phyloP scores from a whole-genome alignment of 2,888 invertebrate species.

The Lepidocyrtoides sp. region DNA sequence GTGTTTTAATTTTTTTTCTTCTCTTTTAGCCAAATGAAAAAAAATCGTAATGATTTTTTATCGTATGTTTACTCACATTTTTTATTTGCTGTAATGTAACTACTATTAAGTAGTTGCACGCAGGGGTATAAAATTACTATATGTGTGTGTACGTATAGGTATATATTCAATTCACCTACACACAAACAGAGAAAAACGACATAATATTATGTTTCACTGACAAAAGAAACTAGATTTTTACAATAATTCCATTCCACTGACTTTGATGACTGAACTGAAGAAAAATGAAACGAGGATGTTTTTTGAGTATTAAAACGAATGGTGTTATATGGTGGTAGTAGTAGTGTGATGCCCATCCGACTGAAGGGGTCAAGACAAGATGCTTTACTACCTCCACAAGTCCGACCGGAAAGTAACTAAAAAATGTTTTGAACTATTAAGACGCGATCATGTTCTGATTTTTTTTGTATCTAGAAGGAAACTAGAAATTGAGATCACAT shows the following conservation, averaged over 20 bases:
- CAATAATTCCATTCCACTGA: not conserved
- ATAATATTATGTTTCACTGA: slow-evolving; percentile 48
- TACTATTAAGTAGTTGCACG: slow-evolving; percentile 50
- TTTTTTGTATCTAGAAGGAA: not conserved
- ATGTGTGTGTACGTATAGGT: no score
- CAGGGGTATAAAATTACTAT: no score
- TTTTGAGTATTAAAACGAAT: not conserved
- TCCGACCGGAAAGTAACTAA: slow-evolving; percentile 47
- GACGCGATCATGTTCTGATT: not conserved
- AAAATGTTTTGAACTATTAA: not conserved
- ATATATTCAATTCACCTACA: not conserved
- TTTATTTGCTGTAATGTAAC: not conserved
- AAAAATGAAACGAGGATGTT: slow-evolving; percentile 18
- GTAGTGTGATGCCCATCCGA: slow-evolving; percentile 24
- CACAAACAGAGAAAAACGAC: not conserved
- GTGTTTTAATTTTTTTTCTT: slow-evolving; percentile 27
- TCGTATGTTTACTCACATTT: slow-evolving; percentile 25
- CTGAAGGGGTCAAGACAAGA: slow-evolving; percentile 15
- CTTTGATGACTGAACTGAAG: not conserved
- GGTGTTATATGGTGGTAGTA: not conserved
- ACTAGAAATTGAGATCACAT: slow-evolving; percentile 17
- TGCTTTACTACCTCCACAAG: not conserved
- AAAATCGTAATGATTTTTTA: slow-evolving; percentile 26
- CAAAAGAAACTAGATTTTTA: slow-evolving; percentile 28
- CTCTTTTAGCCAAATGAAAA: not conserved